Percentiles rank a stretch among this genome's conserved stretches.
phyloP scores from a whole-genome alignment of 1,140 invertebrate genomes.

The Drosophila subobscura region DNA sequence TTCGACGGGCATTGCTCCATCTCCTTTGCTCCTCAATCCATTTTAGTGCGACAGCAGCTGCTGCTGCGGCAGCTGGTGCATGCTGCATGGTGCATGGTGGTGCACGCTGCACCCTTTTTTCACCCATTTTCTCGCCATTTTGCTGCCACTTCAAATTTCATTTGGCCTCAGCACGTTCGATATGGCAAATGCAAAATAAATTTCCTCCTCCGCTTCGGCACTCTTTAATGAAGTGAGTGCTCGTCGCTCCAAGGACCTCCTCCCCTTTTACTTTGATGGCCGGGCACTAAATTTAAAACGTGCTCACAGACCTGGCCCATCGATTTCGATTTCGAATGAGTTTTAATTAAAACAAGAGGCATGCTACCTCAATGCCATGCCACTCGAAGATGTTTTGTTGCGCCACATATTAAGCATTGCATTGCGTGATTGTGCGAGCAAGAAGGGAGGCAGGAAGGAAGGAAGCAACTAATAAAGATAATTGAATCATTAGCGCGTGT shows the following conservation, averaged over 20 bases:
- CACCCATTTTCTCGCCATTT: constrained; percentile 3
- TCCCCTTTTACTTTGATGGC: constrained; percentile 5
- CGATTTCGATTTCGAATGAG: constrained; percentile 55
- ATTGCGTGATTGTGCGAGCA: constrained; percentile 42
- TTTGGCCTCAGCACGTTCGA: constrained; percentile 40
- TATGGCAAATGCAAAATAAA: constrained; percentile 69
- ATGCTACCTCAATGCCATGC: constrained; percentile 9
- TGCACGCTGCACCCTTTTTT: constrained; percentile 20
- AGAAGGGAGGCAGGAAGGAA: constrained; percentile 22
- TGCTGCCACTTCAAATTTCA: constrained; percentile 32
- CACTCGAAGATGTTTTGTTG: not conserved
- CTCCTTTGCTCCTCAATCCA: constrained; percentile 27
- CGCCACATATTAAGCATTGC: constrained; percentile 54
- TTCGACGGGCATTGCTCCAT: constrained; percentile 13
- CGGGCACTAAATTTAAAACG: constrained; percentile 73
- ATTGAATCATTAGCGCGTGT: constrained; percentile 81
- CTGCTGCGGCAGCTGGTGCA: not conserved
- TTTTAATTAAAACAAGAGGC: constrained; percentile 71
- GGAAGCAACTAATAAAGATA: constrained; percentile 66
- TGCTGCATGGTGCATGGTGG: too few relatives aligned
- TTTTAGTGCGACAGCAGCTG: constrained; percentile 39
- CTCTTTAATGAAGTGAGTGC: constrained; percentile 65
- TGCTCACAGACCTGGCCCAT: constrained; percentile 38
- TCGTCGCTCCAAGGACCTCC: constrained; percentile 12
- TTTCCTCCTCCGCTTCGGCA: constrained; percentile 66